A percentile compares a stretch with the other conserved stretches of the same genome.
These are phyloP conservation scores for Mythimna pallens DNA, from an alignment of 2,888 invertebrate genomes.

Conservation along the genomic window DNA sequence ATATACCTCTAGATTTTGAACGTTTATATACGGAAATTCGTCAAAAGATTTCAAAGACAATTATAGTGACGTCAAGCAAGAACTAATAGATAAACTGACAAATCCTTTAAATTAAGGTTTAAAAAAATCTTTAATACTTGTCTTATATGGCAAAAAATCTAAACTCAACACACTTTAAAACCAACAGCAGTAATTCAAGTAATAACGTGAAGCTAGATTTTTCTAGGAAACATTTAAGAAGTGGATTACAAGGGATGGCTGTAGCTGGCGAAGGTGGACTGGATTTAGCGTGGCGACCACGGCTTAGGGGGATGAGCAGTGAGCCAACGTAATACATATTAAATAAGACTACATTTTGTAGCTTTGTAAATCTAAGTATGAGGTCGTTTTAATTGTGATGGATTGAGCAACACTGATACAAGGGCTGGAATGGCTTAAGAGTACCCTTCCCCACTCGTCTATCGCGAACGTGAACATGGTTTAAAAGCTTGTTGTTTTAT, in stretches of 20 bases:
- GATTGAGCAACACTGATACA: slow-evolving; percentile 9
- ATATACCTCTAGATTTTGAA: no score
- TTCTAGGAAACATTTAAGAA: slow-evolving; percentile 54
- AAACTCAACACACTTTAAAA: slow-evolving; percentile 8
- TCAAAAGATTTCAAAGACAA: no score
- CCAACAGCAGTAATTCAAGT: slow-evolving; percentile 16
- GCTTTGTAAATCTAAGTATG: slow-evolving; percentile 7
- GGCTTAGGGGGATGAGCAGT: slow-evolving; percentile 53
- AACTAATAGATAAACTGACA: not conserved
- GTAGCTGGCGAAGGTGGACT: slow-evolving; percentile 43
- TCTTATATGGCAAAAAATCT: not conserved
- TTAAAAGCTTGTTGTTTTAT: no score
- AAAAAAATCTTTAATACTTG: no score
- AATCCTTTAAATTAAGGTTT: not conserved
- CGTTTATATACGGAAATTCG: no score
- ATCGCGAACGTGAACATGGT: no score
- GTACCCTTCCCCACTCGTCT: no score
- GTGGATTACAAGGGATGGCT: slow-evolving; percentile 55
- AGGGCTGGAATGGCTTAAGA: not conserved
- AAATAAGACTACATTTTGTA: slow-evolving; percentile 51
- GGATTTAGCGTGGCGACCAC: slow-evolving; percentile 53
- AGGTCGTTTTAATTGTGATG: slow-evolving; percentile 15
- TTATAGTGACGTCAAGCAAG: not conserved
- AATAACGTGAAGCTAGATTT: slow-evolving; percentile 50
- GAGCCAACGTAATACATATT: slow-evolving; percentile 59